These are phyloP conservation scores for Leptopilina syphax DNA, from an alignment of 2,888 invertebrate species.

Conservation along the genomic window DNA sequence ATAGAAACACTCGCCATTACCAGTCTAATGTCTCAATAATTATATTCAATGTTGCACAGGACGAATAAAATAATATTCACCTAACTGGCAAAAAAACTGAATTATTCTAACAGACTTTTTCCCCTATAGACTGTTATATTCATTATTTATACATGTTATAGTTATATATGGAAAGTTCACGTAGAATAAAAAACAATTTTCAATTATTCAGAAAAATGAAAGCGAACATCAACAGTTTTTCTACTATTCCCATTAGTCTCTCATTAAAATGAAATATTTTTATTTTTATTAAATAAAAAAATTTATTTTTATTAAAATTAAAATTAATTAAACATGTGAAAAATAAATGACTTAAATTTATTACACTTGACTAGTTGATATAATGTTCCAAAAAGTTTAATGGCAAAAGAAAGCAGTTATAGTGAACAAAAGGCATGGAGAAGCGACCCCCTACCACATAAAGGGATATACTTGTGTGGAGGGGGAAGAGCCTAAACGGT, in stretches of 20 bases:
- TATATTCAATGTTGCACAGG: slow-evolving; percentile 16
- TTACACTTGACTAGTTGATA: too few relatives aligned
- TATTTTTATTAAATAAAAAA: background rate
- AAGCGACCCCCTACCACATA: too few relatives aligned
- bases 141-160: slow-evolving; percentile 5
- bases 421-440: too few relatives aligned
- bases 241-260: background rate
- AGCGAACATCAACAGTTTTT: background rate
- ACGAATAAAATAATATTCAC: slow-evolving; percentile 10
- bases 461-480: too few relatives aligned
- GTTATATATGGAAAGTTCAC: slow-evolving; percentile 20
- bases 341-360: too few relatives aligned
- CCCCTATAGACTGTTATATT: slow-evolving; percentile 19
- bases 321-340: too few relatives aligned
- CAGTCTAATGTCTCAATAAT: slow-evolving; percentile 26
- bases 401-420: too few relatives aligned
- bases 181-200: slow-evolving; percentile 10
- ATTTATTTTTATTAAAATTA: too few relatives aligned
- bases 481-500: too few relatives aligned
- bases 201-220: background rate
- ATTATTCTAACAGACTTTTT: slow-evolving; percentile 7
- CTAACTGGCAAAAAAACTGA: background rate
- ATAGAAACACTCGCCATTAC: slow-evolving; percentile 38
- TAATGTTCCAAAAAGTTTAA: too few relatives aligned
- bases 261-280: too few relatives aligned